phyloP scores from a whole-genome alignment of 1,140 invertebrate species.

The Papilio polyxenes region DNA sequence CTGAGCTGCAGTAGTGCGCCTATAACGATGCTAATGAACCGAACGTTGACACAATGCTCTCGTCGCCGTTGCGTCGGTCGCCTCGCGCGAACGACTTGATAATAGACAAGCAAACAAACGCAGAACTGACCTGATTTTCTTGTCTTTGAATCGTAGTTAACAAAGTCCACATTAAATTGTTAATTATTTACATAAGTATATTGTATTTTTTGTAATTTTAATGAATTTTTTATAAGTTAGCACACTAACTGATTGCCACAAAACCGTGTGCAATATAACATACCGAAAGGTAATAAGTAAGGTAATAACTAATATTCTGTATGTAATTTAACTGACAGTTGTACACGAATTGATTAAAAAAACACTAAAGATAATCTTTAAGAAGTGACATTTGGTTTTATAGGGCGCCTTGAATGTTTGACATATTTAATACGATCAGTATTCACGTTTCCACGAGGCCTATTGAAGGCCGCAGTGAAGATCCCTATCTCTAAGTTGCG shows the following conservation, averaged over 20 bases:
- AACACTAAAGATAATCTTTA: not conserved
- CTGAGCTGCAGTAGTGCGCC: not conserved
- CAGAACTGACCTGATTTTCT: constrained; percentile 30
- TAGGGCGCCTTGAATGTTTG: constrained; percentile 10
- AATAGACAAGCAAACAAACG: constrained; percentile 40
- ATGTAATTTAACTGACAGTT: no score
- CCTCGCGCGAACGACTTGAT: constrained; percentile 22
- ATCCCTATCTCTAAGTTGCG: constrained; percentile 7
- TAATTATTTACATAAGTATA: not conserved
- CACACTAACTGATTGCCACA: not conserved
- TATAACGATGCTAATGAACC: constrained; percentile 49
- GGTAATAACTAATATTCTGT: not conserved
- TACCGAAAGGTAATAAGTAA: not conserved
- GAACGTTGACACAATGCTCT: constrained; percentile 44
- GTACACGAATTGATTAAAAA: not conserved
- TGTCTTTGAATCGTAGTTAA: not conserved
- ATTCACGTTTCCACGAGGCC: constrained; percentile 22
- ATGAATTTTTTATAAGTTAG: not conserved
- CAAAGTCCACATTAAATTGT: not conserved
- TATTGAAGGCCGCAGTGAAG: constrained; percentile 18
- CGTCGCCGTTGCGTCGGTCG: constrained; percentile 6
- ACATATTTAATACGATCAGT: constrained; percentile 10
- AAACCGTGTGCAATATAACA: not conserved
- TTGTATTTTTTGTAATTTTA: not conserved
- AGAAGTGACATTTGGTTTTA: constrained; percentile 1